Base-by-base conservation (phyloP, 2,113 vertebrate genomes). In the Synchiropus splendidus region DNA sequence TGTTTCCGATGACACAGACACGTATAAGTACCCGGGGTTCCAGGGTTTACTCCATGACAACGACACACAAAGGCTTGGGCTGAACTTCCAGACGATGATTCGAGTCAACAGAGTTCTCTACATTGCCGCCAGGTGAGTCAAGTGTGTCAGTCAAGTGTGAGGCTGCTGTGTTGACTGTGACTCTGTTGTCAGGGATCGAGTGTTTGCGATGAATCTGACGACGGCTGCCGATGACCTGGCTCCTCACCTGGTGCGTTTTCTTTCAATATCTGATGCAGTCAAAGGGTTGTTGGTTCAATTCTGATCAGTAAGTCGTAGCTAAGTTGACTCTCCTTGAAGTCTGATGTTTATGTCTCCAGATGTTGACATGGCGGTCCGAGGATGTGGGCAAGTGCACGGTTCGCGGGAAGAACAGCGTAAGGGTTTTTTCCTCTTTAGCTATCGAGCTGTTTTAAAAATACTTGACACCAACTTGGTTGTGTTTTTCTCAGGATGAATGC, bases 41-140 rank as follows among this genome's bases (percentile, higher is more conserved):
- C 77, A 79, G 9, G 89, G 90, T 6, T 53, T 89, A 14, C 58
- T 66, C 1, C 85, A 73, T 2, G 87, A 90, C 59, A 85, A 88
- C 41, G 80, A 73, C 64, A 84, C 85, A 0, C 60, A 61, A 2
- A 73, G 79, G 2, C 85, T 89, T 18, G 90, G 90, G 10, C 78
- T 92, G 31, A 88, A 87, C 78, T 90, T 90, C 51, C 92, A 95
- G 82, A 79, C 55, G 31, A 84, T 93, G 86, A 55, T 89, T 34
- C 74, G 78, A 16, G 79, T 94, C 67, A 90, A 92, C 70, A 78
- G 85, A 43, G 85, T 88, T 18, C 71, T 94, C 14, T 86, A 90
- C 42, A 81, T 94, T 4, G 83, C 90, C 0, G 90, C 88, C n/a
- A 88, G 91, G 90, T 94, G 6, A 41, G 6, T 16, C 15, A 16